phyloP scores from a whole-genome alignment of 1,140 invertebrate species.

The Trachymyrmex septentrionalis region DNA sequence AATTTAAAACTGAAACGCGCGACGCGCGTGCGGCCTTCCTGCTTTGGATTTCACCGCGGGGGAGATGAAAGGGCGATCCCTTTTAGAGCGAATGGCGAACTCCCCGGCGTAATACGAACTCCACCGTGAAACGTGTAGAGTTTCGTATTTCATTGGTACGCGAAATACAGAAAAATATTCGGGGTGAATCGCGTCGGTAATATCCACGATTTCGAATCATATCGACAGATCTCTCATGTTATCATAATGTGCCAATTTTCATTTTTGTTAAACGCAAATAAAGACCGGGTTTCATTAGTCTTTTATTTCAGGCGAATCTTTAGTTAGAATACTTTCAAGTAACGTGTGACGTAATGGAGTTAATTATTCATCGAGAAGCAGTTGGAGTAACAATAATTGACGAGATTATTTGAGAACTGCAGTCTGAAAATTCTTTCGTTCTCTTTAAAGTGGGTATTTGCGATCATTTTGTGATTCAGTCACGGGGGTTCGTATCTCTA shows the following conservation, averaged over 20 bases:
- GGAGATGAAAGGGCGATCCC: conserved; percentile 19
- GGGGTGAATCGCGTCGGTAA: conserved; percentile 20
- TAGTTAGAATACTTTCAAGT: neutral
- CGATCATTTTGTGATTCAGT: neutral
- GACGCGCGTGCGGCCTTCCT: conserved; percentile 49
- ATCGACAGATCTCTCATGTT: neutral
- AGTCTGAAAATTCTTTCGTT: neutral
- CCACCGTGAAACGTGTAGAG: conserved; percentile 45
- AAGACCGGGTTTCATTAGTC: neutral
- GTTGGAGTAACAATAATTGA: neutral
- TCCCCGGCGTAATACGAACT: conserved; percentile 53
- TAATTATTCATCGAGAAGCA: neutral
- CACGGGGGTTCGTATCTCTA: neutral
- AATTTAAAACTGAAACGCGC: conserved; percentile 57
- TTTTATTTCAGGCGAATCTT: neutral
- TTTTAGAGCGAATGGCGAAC: conserved; percentile 37
- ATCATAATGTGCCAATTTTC: neutral
- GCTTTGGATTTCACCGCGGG: conserved; percentile 50
- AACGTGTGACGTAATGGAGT: neutral
- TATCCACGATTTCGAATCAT: conserved; percentile 3
- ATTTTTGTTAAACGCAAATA: neutral
- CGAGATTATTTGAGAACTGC: neutral
- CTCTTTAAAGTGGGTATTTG: neutral
- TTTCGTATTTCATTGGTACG: conserved; percentile 51
- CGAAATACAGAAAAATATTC: conserved; percentile 48